These are phyloP conservation scores for Propithecus deckenii DNA, from an alignment of 2,797 vertebrate genomes.

Conservation along the genomic window DNA sequence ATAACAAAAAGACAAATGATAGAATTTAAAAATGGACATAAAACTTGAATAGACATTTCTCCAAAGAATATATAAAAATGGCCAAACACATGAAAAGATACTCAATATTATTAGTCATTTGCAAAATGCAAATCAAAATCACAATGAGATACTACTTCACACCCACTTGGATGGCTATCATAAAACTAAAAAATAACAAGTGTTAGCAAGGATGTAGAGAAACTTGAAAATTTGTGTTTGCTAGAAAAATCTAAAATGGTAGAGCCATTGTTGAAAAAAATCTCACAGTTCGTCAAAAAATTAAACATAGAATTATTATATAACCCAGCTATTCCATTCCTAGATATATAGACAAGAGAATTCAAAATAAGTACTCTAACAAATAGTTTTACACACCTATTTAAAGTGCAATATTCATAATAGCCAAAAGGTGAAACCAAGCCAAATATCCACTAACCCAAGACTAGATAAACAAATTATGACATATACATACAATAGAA, in stretches of 20 bases:
- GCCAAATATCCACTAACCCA: neutral
- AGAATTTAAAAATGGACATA: too few species aligned
- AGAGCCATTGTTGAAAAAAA: neutral
- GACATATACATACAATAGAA: neutral
- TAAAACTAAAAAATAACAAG: neutral
- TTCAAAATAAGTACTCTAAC: neutral
- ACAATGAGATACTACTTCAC: too few species aligned
- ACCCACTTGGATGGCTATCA: too few species aligned
- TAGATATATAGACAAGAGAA: neutral
- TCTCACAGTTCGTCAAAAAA: neutral
- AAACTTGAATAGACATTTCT: too few species aligned
- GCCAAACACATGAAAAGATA: too few species aligned
- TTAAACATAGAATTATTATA: neutral
- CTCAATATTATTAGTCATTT: too few species aligned
- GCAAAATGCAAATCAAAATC: too few species aligned
- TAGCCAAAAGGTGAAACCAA: neutral
- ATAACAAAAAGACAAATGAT: too few species aligned
- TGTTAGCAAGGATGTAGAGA: neutral
- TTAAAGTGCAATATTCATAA: neutral
- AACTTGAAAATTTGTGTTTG: neutral
- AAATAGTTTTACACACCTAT: neutral
- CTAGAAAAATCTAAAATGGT: neutral
- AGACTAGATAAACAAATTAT: neutral
- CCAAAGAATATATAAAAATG: too few species aligned
- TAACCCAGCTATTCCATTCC: neutral